Evolutionary conservation across 2,113 vertebrate species (phyloP).

Genomic region (Hippocampus comes): DNA sequence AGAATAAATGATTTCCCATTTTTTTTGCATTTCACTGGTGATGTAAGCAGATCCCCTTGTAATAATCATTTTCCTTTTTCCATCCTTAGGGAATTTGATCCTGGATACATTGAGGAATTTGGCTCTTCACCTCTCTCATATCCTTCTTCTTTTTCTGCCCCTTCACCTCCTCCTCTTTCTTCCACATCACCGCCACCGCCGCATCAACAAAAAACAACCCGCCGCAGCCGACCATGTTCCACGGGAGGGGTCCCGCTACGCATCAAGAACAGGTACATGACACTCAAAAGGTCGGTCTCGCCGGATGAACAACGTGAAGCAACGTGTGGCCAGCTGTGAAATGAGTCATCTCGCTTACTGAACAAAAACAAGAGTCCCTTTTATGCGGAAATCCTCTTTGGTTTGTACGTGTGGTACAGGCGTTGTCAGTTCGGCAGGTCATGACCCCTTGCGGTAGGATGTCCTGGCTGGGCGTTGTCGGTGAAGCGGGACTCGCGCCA

Average conservation of each 20-base stretch:
- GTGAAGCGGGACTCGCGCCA: slow-evolving; percentile 16
- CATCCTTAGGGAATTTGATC: slow-evolving; percentile 46
- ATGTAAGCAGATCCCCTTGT: neutral
- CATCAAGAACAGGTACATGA: slow-evolving; percentile 51
- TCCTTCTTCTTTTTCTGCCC: neutral
- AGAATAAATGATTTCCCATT: neutral
- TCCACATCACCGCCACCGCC: neutral
- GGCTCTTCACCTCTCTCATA: slow-evolving; percentile 15
- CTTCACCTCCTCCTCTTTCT: slow-evolving; percentile 10
- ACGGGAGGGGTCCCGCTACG: slow-evolving; percentile 46
- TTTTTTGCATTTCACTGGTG: neutral
- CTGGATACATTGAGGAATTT: slow-evolving; percentile 43
- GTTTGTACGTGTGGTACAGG: neutral
- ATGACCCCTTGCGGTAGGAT: slow-evolving; percentile 15
- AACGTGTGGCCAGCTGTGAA: neutral
- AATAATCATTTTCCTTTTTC: neutral
- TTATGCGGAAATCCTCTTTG: neutral
- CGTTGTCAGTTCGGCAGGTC: slow-evolving; percentile 11
- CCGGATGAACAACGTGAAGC: neutral
- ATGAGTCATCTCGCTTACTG: neutral
- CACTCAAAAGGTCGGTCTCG: neutral
- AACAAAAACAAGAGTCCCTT: neutral
- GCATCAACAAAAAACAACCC: slow-evolving; percentile 16
- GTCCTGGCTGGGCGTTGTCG: slow-evolving; percentile 22
- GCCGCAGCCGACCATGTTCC: slow-evolving; percentile 28